Conservation (phyloP, 2,113 vertebrate species). For the Acinonyx jubatus region DNA sequence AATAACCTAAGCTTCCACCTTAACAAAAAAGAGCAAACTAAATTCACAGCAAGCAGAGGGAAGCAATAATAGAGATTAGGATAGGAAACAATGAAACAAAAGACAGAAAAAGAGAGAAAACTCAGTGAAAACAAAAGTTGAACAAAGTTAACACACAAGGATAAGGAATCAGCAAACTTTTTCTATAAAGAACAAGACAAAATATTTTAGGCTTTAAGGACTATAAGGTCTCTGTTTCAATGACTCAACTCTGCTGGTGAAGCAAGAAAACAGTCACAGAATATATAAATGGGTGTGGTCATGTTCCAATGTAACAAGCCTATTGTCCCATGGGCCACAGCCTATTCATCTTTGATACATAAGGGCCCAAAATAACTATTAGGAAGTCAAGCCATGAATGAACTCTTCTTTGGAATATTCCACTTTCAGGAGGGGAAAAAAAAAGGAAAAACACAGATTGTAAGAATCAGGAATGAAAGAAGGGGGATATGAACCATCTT, state of each 20-base stretch:
- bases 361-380: neutral
- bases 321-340: too few species aligned
- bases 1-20: neutral
- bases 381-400: neutral
- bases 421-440: neutral
- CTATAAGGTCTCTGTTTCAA: neutral
- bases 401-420: neutral
- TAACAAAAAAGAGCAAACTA: neutral
- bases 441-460: neutral
- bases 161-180: neutral
- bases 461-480: neutral
- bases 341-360: neutral
- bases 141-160: neutral
- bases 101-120: neutral
- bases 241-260: neutral
- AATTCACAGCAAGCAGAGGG: neutral
- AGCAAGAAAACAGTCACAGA: neutral
- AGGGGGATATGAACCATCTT: neutral
- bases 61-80: neutral
- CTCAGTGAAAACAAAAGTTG: neutral
- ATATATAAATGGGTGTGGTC: neutral
- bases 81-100: neutral
- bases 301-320: neutral
- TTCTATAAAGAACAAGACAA: neutral
- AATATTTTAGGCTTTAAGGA: neutral